Conservation (phyloP, 2,888 invertebrate genomes). For the Phengaris alcon region DNA sequence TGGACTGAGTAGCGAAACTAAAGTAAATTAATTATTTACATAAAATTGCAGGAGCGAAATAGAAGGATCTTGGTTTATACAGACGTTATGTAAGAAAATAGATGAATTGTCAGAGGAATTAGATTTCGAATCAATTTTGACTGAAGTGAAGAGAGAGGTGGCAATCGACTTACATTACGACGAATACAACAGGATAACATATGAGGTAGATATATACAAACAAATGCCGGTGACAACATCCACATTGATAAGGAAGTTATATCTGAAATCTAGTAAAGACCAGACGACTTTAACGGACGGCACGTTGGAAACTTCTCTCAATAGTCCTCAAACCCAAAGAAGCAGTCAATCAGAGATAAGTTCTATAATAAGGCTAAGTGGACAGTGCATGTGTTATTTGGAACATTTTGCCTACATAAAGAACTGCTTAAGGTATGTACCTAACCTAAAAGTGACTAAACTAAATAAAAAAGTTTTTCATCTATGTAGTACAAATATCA, state of each 20-base stretch:
- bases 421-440: constrained; percentile 50
- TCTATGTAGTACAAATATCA: neutral
- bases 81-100: constrained; percentile 59
- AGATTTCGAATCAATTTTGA: constrained; percentile 61
- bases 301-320: neutral
- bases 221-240: constrained; percentile 55
- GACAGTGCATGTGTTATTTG: constrained; percentile 45
- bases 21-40: neutral
- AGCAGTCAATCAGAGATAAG: neutral
- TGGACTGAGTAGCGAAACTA: neutral
- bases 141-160: constrained; percentile 58
- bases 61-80: constrained; percentile 66
- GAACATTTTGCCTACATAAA: constrained; percentile 53
- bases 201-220: constrained; percentile 51
- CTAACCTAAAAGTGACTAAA: no score
- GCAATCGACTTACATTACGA: constrained; percentile 53
- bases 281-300: constrained; percentile 25
- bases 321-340: neutral
- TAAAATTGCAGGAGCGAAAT: constrained; percentile 49
- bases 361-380: neutral
- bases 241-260: constrained; percentile 57
- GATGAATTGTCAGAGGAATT: constrained; percentile 45
- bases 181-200: constrained; percentile 47
- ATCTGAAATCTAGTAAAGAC: constrained; percentile 47
- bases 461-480: no score